Percentiles rank a stretch among this genome's conserved stretches.
These are phyloP conservation scores for Ochropleura leucogaster DNA, from an alignment of 2,888 invertebrate species.

Conservation along the genomic window DNA sequence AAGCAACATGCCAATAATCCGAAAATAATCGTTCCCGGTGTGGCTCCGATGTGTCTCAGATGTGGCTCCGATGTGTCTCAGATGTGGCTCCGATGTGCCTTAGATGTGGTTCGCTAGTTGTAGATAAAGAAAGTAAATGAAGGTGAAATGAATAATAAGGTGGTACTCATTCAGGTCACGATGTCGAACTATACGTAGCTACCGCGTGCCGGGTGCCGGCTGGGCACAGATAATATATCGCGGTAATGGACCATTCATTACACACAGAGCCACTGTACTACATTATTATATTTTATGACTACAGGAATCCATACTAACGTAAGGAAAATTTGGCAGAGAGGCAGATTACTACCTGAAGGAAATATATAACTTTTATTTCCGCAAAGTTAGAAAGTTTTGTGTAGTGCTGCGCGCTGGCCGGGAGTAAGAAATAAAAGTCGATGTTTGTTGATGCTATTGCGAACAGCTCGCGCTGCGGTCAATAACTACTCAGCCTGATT, in stretches of 20 bases:
- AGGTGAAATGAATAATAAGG: constrained; percentile 57
- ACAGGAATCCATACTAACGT: not conserved
- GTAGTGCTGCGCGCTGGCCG: not conserved
- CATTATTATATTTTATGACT: constrained; percentile 19
- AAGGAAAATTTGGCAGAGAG: not conserved
- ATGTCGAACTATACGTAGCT: constrained; percentile 46
- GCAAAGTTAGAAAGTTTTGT: constrained; percentile 5
- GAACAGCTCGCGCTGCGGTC: not conserved
- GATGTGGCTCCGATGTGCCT: not conserved
- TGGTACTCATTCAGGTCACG: constrained; percentile 69
- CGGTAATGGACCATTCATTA: constrained; percentile 67
- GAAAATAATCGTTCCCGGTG: not conserved
- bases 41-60: not conserved
- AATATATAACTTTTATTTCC: constrained; percentile 10
- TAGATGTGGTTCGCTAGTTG: constrained; percentile 20
- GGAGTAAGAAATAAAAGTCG: not conserved
- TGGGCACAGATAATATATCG: constrained; percentile 35
- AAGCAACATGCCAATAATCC: not conserved
- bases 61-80: not conserved
- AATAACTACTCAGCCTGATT: not conserved
- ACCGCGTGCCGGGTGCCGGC: not conserved
- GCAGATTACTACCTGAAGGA: constrained; percentile 1
- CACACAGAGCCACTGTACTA: constrained; percentile 27
- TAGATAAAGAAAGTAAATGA: constrained; percentile 37
- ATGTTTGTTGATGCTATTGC: constrained; percentile 1